Evolutionary conservation across 2,113 vertebrate species (phyloP).

Genomic region (Clinocottus analis): DNA sequence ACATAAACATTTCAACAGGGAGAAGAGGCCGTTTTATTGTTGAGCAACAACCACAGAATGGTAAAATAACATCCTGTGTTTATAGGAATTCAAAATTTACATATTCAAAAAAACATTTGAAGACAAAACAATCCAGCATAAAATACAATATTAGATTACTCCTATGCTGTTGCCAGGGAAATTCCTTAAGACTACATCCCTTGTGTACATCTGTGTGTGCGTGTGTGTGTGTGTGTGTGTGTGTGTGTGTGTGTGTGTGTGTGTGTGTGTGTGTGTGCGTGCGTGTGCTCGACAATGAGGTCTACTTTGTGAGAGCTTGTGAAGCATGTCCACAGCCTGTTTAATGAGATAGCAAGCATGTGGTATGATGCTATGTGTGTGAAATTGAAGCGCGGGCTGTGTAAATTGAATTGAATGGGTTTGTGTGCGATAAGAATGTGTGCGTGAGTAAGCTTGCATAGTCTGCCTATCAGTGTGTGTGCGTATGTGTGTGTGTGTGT

Average conservation of each 20-base stretch:
- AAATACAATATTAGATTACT: constrained; percentile 55
- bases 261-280: constrained; percentile 27
- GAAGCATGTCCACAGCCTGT: constrained; percentile 62
- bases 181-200: constrained; percentile 50
- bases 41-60: not conserved
- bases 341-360: constrained; percentile 76
- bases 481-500: constrained; percentile 36
- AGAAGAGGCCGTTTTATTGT: constrained; percentile 13
- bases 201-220: constrained; percentile 23
- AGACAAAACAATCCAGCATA: constrained; percentile 28
- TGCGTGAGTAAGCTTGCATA: constrained; percentile 31
- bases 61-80: constrained; percentile 12
- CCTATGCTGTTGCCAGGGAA: constrained; percentile 30
- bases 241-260: constrained; percentile 13
- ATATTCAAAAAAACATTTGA: constrained; percentile 25
- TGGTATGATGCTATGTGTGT: constrained; percentile 69
- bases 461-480: constrained; percentile 31
- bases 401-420: constrained; percentile 75
- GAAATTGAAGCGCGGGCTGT: constrained; percentile 62
- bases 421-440: constrained; percentile 63
- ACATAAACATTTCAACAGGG: not conserved
- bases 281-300: constrained; percentile 36
- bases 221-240: constrained; percentile 22
- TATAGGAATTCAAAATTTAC: constrained; percentile 21
- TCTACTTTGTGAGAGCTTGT: constrained; percentile 54